Evolutionary conservation across 2,888 invertebrate genomes (phyloP).

Genomic region (Cantharis lateralis): DNA sequence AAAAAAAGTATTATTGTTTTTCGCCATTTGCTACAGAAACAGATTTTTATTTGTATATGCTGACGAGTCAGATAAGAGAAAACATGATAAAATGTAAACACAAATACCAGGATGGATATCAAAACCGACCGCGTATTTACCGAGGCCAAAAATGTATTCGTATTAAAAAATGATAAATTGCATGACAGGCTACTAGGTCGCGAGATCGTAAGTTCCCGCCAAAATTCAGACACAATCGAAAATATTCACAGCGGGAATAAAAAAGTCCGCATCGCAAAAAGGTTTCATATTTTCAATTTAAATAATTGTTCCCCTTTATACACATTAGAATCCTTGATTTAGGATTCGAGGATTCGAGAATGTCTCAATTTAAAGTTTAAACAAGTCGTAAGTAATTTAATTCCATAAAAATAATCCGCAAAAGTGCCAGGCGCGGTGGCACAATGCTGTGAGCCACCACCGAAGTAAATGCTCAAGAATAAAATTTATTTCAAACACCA

Average conservation of each 20-base stretch:
- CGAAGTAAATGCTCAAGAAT: too few species aligned
- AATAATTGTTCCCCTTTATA: too few species aligned
- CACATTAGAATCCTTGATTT: too few species aligned
- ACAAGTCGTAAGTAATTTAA: too few species aligned
- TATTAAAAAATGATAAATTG: background rate
- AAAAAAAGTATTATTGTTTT: background rate
- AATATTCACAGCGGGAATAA: background rate
- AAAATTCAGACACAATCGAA: background rate
- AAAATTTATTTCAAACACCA: too few species aligned
- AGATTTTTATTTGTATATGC: background rate
- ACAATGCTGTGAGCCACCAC: too few species aligned
- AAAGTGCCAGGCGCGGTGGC: too few species aligned
- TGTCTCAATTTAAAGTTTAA: too few species aligned
- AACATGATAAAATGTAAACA: conserved; percentile 13
- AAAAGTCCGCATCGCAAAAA: background rate
- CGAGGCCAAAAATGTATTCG: background rate
- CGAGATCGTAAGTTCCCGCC: background rate
- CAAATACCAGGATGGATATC: background rate
- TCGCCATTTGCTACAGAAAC: background rate
- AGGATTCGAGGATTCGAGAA: too few species aligned
- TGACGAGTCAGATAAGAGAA: background rate
- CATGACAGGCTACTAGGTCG: background rate
- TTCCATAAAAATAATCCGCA: too few species aligned
- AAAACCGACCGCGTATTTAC: background rate
- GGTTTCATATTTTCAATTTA: too few species aligned